Percentiles rank a stretch among this genome's conserved stretches.
Conservation (phyloP, 2,113 vertebrate species). For the Oxygymnocypris stewartii region DNA sequence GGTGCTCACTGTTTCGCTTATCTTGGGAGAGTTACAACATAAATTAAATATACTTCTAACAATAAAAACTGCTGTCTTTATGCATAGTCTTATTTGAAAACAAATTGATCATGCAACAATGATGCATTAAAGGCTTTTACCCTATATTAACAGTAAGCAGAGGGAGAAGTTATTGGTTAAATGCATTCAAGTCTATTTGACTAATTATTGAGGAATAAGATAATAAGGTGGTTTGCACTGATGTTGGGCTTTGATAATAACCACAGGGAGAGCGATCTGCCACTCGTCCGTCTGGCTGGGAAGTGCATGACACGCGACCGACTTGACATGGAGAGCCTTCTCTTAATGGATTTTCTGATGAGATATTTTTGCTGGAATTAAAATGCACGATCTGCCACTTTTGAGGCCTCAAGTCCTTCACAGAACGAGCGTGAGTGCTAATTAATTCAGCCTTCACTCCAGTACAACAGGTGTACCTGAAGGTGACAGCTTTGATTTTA, state of each 20-base stretch:
- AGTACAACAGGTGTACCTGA: conserved; percentile 1
- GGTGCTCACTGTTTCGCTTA: background rate
- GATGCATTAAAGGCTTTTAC: background rate
- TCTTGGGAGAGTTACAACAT: background rate
- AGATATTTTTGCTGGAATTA: conserved; percentile 15
- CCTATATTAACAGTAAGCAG: conserved; percentile 11
- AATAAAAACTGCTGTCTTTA: background rate
- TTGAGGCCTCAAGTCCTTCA: background rate
- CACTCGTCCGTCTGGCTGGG: background rate
- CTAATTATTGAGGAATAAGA: background rate
- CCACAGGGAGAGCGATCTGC: background rate
- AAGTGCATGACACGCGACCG: background rate
- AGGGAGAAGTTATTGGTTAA: background rate
- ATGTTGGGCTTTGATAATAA: background rate
- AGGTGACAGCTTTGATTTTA: conserved; percentile 18
- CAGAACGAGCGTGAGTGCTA: background rate
- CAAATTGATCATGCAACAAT: background rate
- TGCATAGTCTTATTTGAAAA: background rate
- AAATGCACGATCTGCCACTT: conserved; percentile 8
- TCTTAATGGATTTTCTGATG: conserved; percentile 31
- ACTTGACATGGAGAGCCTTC: background rate
- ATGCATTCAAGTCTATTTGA: background rate
- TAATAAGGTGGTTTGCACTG: background rate
- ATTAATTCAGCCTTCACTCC: background rate
- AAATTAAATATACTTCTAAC: background rate